Percentiles rank a stretch among this genome's conserved stretches.
Conservation (phyloP, 2,113 vertebrate species). For the Pogona vitticeps region DNA sequence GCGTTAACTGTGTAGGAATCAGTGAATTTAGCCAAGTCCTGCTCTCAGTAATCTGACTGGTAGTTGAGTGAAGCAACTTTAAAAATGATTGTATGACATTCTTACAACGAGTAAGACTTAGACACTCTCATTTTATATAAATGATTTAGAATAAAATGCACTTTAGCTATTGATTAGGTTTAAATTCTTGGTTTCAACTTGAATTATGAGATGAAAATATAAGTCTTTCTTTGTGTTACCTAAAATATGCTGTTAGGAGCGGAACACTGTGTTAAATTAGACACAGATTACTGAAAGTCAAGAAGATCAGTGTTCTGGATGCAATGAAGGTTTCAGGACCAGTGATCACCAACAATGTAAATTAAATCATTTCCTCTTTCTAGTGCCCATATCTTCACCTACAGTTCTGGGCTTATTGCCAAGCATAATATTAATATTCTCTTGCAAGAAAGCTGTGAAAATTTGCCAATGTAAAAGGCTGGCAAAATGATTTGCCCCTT, state of each 20-base stretch:
- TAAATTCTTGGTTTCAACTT: not conserved
- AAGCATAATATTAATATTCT: constrained; percentile 14
- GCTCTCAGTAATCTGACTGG: not conserved
- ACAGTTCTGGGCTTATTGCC: not conserved
- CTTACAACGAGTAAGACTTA: not conserved
- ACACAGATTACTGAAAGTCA: constrained; percentile 23
- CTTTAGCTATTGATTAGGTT: not conserved
- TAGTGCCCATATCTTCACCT: not conserved
- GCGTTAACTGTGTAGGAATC: not conserved
- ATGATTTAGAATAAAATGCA: not conserved
- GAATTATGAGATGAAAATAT: not conserved
- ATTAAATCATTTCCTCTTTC: constrained; percentile 8
- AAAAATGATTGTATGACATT: not conserved
- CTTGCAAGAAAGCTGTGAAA: not conserved
- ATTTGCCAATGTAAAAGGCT: not conserved
- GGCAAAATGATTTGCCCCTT: not conserved
- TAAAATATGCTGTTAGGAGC: constrained; percentile 13
- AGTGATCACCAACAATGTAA: constrained; percentile 12
- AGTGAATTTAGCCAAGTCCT: not conserved
- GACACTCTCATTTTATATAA: not conserved
- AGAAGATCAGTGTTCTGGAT: constrained; percentile 33
- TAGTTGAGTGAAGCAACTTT: not conserved
- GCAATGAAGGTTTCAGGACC: not conserved
- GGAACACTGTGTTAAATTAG: constrained; percentile 16
- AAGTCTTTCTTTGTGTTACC: not conserved